These are phyloP conservation scores for Macrotrachela quadricornifera DNA, from an alignment of 1,140 invertebrate species.

Conservation along the genomic window DNA sequence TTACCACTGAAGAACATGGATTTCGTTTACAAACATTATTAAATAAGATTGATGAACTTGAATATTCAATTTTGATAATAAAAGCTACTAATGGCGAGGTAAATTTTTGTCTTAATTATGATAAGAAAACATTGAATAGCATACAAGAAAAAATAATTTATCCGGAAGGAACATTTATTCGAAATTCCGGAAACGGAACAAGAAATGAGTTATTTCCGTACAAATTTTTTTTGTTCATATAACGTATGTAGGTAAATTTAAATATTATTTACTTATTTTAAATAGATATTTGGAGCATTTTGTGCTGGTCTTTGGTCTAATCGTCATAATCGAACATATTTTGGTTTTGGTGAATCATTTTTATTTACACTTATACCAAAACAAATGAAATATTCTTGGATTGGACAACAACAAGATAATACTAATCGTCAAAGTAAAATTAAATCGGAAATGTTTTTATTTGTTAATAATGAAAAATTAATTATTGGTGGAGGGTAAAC, in stretches of 20 bases:
- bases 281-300: constrained; percentile 63
- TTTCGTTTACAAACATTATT: constrained; percentile 82
- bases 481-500: constrained; percentile 71
- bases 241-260: no score
- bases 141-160: background rate
- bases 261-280: no score
- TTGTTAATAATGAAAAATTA: constrained; percentile 73
- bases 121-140: background rate
- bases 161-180: no score
- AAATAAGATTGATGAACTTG: constrained; percentile 68
- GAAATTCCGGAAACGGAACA: no score
- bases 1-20: constrained; percentile 78
- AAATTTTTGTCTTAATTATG: background rate
- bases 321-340: constrained; percentile 61
- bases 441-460: constrained; percentile 63
- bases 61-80: constrained; percentile 72
- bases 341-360: constrained; percentile 89
- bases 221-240: no score
- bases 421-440: constrained; percentile 39
- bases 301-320: constrained; percentile 63
- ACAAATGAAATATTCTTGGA: constrained; percentile 71
- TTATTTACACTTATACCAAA: constrained; percentile 69
- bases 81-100: constrained; percentile 77
- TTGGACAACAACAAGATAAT: constrained; percentile 36
- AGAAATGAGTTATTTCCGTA: no score